Percentiles rank a stretch among this genome's conserved stretches.
These are phyloP conservation scores for Chaetorhynchus papuensis DNA, from an alignment of 2,113 vertebrate genomes.

Conservation along the genomic window DNA sequence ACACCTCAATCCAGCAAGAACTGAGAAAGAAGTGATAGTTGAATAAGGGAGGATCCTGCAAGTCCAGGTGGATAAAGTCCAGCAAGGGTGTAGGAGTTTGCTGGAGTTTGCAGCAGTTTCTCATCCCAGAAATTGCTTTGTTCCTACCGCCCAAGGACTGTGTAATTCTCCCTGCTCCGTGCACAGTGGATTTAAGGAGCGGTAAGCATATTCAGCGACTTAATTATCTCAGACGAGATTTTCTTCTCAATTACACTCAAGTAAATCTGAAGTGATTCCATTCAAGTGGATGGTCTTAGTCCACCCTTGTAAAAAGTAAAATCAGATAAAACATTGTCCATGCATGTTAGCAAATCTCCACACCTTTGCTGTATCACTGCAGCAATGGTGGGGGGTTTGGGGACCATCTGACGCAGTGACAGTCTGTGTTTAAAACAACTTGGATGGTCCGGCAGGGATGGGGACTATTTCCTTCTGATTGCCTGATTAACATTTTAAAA, in stretches of 20 bases:
- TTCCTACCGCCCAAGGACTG: background rate
- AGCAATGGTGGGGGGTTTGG: background rate
- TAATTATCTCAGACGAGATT: constrained; percentile 45
- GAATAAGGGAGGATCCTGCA: background rate
- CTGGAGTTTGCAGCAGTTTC: background rate
- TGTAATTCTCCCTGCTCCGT: background rate
- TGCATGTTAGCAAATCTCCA: background rate
- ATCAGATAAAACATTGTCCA: background rate
- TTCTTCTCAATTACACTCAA: constrained; percentile 48
- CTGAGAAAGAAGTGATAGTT: background rate
- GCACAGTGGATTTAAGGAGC: constrained; percentile 8
- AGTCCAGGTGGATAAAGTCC: background rate
- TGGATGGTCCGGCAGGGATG: background rate
- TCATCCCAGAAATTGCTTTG: background rate
- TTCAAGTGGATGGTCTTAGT: background rate
- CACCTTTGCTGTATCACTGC: fast-evolving
- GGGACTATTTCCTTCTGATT: constrained; percentile 38
- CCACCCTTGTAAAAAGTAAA: background rate
- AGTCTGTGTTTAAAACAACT: background rate
- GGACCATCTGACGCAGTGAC: fast-evolving
- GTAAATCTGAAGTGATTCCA: constrained; percentile 31
- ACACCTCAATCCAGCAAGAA: background rate
- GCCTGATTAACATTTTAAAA: constrained; percentile 66
- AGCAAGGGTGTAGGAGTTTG: background rate
- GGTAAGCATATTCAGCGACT: background rate